Conservation (phyloP, 2,113 vertebrate genomes). For the Mobula hypostoma region DNA sequence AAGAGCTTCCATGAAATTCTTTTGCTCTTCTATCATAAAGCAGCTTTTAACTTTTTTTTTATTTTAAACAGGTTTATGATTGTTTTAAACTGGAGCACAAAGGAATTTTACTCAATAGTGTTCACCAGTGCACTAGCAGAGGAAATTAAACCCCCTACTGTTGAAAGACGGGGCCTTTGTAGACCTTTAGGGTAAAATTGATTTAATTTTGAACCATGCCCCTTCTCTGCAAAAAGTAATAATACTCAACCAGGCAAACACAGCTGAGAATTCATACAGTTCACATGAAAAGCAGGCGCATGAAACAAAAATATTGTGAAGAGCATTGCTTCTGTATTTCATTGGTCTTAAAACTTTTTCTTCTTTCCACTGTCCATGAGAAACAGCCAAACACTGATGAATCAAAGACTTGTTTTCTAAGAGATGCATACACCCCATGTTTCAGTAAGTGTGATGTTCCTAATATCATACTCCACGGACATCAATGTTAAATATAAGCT, state of each 20-base stretch:
- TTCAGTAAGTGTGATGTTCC: background rate
- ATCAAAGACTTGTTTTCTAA: slow-evolving; percentile 6
- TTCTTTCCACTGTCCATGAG: background rate
- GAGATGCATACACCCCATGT: background rate
- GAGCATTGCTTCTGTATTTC: background rate
- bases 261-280: slow-evolving; percentile 20
- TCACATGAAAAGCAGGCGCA: background rate
- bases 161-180: background rate
- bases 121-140: background rate
- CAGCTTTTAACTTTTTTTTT: background rate
- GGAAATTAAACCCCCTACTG: slow-evolving; percentile 4
- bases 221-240: background rate
- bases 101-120: background rate
- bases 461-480: background rate
- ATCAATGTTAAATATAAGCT: slow-evolving; percentile 3
- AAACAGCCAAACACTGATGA: slow-evolving; percentile 24
- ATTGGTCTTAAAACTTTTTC: background rate
- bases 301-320: background rate
- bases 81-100: slow-evolving; percentile 20
- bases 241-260: background rate
- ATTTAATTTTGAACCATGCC: slow-evolving; percentile 7
- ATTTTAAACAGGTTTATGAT: slow-evolving; percentile 3
- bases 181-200: background rate
- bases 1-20: background rate
- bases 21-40: background rate